phyloP scores from a whole-genome alignment of 2,113 vertebrate species.

The Lanius ludovicianus region DNA sequence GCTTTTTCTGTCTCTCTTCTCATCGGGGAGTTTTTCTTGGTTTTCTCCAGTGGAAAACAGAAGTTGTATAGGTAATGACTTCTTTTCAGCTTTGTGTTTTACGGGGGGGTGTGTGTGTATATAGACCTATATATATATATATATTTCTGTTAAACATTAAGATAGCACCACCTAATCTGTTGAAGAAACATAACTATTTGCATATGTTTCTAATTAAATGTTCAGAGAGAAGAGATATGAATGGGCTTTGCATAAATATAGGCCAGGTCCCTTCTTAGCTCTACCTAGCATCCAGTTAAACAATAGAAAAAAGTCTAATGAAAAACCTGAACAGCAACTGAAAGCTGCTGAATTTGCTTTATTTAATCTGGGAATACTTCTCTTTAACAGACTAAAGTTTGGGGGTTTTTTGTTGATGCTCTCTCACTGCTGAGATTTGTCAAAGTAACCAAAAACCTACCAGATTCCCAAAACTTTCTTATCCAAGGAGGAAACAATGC shows the following conservation, averaged over 20 bases:
- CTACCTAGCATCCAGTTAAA: not conserved
- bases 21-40: not conserved
- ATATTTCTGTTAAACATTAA: not conserved
- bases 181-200: not conserved
- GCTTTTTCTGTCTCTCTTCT: not conserved
- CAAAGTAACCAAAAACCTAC: not conserved
- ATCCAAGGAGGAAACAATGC: not conserved
- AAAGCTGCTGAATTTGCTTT: not conserved
- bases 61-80: not conserved
- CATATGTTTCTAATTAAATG: not conserved
- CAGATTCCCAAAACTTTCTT: not conserved
- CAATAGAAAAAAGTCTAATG: not conserved
- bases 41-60: not conserved
- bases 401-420: not conserved
- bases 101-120: rapidly evolving
- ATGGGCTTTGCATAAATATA: not conserved
- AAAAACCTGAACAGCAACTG: not conserved
- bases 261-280: not conserved
- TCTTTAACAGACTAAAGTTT: not conserved
- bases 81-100: not conserved
- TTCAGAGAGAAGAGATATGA: not conserved
- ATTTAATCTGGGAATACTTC: not conserved
- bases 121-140: rapidly evolving
- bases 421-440: not conserved
- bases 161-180: not conserved